Percentiles rank a stretch among this genome's conserved stretches.
phyloP scores from a whole-genome alignment of 1,140 invertebrate genomes.

The Hylaeus volcanicus region DNA sequence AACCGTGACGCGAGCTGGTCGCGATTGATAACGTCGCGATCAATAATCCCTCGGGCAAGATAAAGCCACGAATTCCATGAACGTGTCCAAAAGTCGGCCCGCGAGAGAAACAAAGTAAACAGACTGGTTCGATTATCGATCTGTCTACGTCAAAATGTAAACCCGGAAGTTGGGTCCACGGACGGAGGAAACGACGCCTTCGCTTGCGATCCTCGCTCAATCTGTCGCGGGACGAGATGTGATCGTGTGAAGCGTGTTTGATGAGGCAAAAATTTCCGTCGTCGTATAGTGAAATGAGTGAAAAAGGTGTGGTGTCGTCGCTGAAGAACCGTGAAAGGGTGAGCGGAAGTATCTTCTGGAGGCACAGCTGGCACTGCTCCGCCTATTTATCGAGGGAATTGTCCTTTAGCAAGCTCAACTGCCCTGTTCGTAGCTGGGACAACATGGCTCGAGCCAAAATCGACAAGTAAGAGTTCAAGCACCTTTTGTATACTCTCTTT shows the following conservation, averaged over 20 bases:
- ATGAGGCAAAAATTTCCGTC: constrained; percentile 12
- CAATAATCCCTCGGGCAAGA: neutral
- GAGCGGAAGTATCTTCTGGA: constrained; percentile 73
- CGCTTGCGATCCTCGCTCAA: neutral
- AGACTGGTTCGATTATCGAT: constrained; percentile 6
- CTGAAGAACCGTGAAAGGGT: constrained; percentile 67
- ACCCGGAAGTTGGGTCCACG: neutral
- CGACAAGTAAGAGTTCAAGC: constrained; percentile 68
- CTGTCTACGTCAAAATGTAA: constrained; percentile 26
- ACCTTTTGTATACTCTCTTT: constrained; percentile 12
- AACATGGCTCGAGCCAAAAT: constrained; percentile 68
- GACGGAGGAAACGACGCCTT: neutral
- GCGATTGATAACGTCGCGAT: constrained; percentile 37
- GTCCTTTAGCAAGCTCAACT: constrained; percentile 60
- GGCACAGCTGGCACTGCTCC: constrained; percentile 74
- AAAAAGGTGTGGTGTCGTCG: constrained; percentile 60
- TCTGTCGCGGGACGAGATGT: neutral
- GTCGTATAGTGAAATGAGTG: constrained; percentile 65
- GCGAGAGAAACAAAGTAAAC: neutral
- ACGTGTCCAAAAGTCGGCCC: neutral
- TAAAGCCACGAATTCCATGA: neutral
- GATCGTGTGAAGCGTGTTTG: constrained; percentile 35
- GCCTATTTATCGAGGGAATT: constrained; percentile 64
- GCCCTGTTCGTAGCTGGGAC: constrained; percentile 66
- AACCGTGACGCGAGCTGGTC: neutral